Evolutionary conservation across 2,888 invertebrate genomes (phyloP).

Genomic region (Cerastis leucographa): DNA sequence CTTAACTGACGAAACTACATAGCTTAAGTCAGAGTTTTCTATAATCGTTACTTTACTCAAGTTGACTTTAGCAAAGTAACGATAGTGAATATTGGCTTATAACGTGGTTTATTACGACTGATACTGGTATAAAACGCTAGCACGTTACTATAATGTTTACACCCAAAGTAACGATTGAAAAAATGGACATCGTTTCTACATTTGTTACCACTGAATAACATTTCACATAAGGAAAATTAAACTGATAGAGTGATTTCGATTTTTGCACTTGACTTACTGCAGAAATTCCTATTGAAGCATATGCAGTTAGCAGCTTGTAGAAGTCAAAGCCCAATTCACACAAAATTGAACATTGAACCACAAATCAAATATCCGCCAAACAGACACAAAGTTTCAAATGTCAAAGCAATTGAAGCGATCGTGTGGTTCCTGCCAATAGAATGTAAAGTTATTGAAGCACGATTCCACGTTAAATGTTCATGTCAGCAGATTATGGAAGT

Average conservation of each 20-base stretch:
- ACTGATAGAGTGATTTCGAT: background rate
- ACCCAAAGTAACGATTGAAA: no score
- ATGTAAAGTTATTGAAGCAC: slow-evolving; percentile 40
- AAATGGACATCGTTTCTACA: no score
- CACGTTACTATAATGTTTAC: no score
- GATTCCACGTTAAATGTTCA: slow-evolving; percentile 32
- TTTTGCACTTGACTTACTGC: background rate
- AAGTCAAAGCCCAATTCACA: background rate
- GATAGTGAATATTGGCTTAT: no score
- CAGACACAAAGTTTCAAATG: slow-evolving; percentile 21
- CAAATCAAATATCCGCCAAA: slow-evolving; percentile 4
- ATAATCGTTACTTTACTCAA: no score
- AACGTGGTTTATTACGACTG: no score
- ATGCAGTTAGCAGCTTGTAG: background rate
- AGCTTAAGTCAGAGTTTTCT: no score
- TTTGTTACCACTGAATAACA: no score
- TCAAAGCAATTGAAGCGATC: slow-evolving; percentile 19
- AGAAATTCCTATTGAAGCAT: background rate
- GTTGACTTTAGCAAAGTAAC: no score
- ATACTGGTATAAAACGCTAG: no score
- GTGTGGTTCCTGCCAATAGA: slow-evolving; percentile 15
- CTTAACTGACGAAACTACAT: no score
- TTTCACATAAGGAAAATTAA: no score
- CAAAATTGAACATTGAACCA: background rate
- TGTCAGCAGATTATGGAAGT: slow-evolving; percentile 49